Conservation (phyloP, 2,888 invertebrate genomes). For the Dorcus hopei region DNA sequence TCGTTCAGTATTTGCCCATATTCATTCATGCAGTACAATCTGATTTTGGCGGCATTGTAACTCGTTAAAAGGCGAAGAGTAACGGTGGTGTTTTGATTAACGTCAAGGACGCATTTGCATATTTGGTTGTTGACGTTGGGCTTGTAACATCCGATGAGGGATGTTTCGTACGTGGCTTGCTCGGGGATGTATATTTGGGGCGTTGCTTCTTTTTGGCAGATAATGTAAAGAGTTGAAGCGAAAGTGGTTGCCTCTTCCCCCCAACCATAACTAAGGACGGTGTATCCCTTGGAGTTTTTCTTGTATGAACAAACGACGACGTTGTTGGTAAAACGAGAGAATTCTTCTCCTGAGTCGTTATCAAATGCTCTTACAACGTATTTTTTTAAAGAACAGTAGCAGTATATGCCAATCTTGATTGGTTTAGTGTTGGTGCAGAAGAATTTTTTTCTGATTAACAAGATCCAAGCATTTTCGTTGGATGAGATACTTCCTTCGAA, state of each 20-base stretch:
- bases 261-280: constrained; percentile 42
- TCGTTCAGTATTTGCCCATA: constrained; percentile 20
- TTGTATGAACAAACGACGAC: constrained; percentile 29
- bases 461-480: constrained; percentile 27
- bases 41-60: constrained; percentile 21
- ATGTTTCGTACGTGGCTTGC: constrained; percentile 2
- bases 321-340: constrained; percentile 31
- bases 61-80: constrained; percentile 27
- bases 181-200: constrained; percentile 1
- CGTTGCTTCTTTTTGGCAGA: constrained; percentile 22
- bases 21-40: constrained; percentile 23
- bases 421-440: constrained; percentile 25
- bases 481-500: constrained; percentile 21
- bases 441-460: constrained; percentile 36
- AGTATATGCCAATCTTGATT: constrained; percentile 30
- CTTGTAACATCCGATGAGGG: constrained; percentile 19
- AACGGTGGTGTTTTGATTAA: constrained; percentile 21
- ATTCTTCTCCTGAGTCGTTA: constrained; percentile 39
- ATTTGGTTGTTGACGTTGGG: constrained; percentile 27
- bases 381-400: constrained; percentile 32
- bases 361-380: constrained; percentile 39
- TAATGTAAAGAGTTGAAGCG: constrained; percentile 34
- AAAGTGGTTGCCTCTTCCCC: constrained; percentile 19
- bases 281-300: constrained; percentile 39
- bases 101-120: constrained; percentile 24